These are phyloP conservation scores for Scolanthus callimorphus DNA, from an alignment of 92 coral and sea anemone genomes.

Conservation along the genomic window DNA sequence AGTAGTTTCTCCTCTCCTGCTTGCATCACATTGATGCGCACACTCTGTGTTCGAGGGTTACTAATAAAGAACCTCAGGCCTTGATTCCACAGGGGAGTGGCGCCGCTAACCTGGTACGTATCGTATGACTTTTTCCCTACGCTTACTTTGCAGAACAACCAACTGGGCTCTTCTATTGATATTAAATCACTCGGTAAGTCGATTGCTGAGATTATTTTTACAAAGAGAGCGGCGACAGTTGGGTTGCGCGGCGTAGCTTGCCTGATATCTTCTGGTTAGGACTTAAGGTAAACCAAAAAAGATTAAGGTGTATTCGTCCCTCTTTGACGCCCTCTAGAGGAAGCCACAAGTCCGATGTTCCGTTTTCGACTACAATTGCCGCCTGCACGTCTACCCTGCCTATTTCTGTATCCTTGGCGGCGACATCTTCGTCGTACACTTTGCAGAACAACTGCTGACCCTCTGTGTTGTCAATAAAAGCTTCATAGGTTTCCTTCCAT, in stretches of 20 bases:
- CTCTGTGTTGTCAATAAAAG: slow-evolving; percentile 86
- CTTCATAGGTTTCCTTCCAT: slow-evolving; percentile 85
- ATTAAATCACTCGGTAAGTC: slow-evolving; percentile 60
- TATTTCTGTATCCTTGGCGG: slow-evolving; percentile 68
- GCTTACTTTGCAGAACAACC: slow-evolving; percentile 65
- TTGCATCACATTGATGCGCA: slow-evolving; percentile 55
- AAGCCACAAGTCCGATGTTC: slow-evolving; percentile 75
- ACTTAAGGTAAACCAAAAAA: slow-evolving; percentile 74
- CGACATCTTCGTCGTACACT: slow-evolving; percentile 73
- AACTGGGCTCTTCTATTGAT: slow-evolving; percentile 37
- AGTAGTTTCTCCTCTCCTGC: slow-evolving; percentile 33
- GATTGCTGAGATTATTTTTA: slow-evolving; percentile 61
- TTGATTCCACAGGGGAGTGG: slow-evolving; percentile 64
- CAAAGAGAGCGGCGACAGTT: slow-evolving; percentile 75
- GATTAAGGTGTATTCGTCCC: slow-evolving; percentile 66
- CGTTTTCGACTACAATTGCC: slow-evolving; percentile 54
- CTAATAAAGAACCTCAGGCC: slow-evolving; percentile 72
- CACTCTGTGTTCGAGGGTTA: slow-evolving; percentile 61
- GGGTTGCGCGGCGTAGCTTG: slow-evolving; percentile 53
- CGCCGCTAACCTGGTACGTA: slow-evolving; percentile 52
- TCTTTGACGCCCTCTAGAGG: slow-evolving; percentile 76
- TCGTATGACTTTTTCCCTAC: slow-evolving; percentile 57
- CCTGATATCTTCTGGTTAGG: slow-evolving; percentile 57
- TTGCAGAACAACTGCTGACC: slow-evolving; percentile 71
- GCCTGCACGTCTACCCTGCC: slow-evolving; percentile 59